These are phyloP conservation scores for Synanthedon tipuliformis DNA, from an alignment of 2,888 invertebrate genomes.

Conservation along the genomic window DNA sequence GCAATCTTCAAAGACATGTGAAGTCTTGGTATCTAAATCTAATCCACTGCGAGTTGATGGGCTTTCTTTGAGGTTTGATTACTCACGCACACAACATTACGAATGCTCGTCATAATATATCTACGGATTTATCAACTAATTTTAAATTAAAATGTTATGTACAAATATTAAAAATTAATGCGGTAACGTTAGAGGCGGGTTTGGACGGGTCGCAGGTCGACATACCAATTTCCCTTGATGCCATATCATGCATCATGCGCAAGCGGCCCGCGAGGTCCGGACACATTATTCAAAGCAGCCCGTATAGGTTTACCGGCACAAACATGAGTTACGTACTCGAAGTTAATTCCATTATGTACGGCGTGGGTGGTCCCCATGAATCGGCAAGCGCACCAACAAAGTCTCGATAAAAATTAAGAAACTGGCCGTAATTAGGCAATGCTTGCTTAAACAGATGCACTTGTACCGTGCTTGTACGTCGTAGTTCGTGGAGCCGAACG, in stretches of 20 bases:
- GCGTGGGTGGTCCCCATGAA: conserved; percentile 36
- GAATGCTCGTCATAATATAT: too few relatives aligned
- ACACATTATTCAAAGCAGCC: conserved; percentile 16
- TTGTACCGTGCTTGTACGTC: too few relatives aligned
- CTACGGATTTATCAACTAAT: too few relatives aligned
- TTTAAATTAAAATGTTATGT: too few relatives aligned
- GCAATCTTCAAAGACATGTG: too few relatives aligned
- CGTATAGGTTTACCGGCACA: conserved; percentile 17
- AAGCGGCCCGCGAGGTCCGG: conserved; percentile 5
- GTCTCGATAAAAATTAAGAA: neutral
- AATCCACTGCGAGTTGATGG: too few relatives aligned
- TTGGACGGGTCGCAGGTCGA: conserved; percentile 15
- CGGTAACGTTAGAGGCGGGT: neutral
- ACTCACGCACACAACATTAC: too few relatives aligned
- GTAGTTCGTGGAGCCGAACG: too few relatives aligned
- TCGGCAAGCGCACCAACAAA: conserved; percentile 5
- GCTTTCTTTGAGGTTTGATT: too few relatives aligned
- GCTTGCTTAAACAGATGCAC: too few relatives aligned
- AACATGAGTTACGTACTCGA: conserved; percentile 26
- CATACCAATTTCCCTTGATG: conserved; percentile 8
- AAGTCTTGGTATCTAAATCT: too few relatives aligned
- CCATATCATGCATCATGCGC: conserved; percentile 7
- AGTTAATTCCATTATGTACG: conserved; percentile 25
- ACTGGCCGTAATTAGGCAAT: neutral
- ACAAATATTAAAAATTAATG: too few relatives aligned